Conservation (phyloP, 2,888 invertebrate species). For the Physocephala rufipes region DNA sequence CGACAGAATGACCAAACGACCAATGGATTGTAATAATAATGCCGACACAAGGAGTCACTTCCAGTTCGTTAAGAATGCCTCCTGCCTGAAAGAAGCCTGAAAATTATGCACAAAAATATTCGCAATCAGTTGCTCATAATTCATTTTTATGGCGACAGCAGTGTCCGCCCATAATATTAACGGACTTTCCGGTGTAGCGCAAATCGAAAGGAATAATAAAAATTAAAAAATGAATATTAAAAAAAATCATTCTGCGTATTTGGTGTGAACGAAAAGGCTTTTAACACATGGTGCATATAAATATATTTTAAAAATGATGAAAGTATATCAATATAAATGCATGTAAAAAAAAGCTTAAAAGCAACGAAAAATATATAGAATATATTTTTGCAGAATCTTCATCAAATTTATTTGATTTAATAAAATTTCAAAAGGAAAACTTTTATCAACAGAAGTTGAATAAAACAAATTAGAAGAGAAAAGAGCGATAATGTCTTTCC, state of each 20-base stretch:
- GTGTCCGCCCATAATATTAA: slow-evolving; percentile 29
- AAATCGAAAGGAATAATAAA: no score
- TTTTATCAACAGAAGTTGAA: no score
- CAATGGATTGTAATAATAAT: not conserved
- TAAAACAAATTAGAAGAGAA: no score
- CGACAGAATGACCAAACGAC: no score
- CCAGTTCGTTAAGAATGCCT: slow-evolving; percentile 28
- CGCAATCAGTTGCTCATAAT: slow-evolving; percentile 35
- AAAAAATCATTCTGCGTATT: slow-evolving; percentile 4
- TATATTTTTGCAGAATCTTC: no score
- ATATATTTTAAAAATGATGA: not conserved
- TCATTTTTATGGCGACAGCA: slow-evolving; percentile 37
- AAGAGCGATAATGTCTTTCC: no score
- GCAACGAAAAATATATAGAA: no score
- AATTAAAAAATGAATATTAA: no score
- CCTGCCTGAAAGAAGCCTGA: not conserved
- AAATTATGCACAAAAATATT: slow-evolving; percentile 12
- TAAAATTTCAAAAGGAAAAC: no score
- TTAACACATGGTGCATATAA: not conserved
- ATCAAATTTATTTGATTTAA: not conserved
- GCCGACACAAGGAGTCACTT: slow-evolving; percentile 18
- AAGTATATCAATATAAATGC: not conserved
- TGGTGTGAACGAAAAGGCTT: not conserved
- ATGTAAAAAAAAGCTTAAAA: no score
- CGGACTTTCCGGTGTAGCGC: slow-evolving; percentile 25